Evolutionary conservation across 2,888 invertebrate species (phyloP).

Genomic region (Eupelmus urozonus): DNA sequence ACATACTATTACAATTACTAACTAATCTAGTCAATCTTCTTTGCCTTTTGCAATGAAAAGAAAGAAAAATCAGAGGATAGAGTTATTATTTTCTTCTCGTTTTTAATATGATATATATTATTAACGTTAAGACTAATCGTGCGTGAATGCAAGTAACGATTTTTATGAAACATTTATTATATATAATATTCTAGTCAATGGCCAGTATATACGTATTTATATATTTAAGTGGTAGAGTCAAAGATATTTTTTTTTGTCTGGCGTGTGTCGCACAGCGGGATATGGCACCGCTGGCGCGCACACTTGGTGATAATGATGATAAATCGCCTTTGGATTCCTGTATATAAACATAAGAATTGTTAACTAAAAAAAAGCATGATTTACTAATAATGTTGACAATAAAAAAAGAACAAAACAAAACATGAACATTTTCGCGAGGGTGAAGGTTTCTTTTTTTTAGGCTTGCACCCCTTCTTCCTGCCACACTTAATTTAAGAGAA

Average conservation of each 20-base stretch:
- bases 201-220: conserved; percentile 20
- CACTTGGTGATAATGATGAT: conserved; percentile 53
- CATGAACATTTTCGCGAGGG: conserved; percentile 69
- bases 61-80: not conserved
- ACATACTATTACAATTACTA: not conserved
- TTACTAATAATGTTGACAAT: conserved; percentile 73
- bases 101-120: not conserved
- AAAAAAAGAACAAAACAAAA: conserved; percentile 59
- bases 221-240: conserved; percentile 16
- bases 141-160: conserved; percentile 24
- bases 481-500: conserved; percentile 1
- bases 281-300: conserved; percentile 7
- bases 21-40: conserved; percentile 38
- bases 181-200: conserved; percentile 52
- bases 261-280: conserved; percentile 1
- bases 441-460: conserved; percentile 74
- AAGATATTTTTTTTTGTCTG: conserved; percentile 42
- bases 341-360: conserved; percentile 68
- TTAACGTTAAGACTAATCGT: conserved; percentile 31
- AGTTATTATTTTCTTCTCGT: conserved; percentile 19
- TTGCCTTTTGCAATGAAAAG: conserved; percentile 38
- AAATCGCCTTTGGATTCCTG: conserved; percentile 58
- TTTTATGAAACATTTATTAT: conserved; percentile 47
- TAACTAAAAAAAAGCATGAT: conserved; percentile 68
- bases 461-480: conserved; percentile 68